Evolutionary conservation across 2,888 invertebrate genomes (phyloP).

Genomic region (Tiliacea aurago): DNA sequence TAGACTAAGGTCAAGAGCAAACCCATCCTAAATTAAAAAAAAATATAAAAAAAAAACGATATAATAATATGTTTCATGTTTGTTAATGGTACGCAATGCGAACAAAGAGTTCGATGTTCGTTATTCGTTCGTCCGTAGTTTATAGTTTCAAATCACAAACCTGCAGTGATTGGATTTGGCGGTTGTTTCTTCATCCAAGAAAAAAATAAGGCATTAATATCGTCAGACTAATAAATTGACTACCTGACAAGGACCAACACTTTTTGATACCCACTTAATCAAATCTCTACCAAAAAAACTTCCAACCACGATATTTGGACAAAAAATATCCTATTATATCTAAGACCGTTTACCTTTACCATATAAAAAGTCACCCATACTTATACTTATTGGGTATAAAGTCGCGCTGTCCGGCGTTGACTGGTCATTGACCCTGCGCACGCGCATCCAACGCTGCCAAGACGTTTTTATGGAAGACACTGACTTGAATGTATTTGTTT

Average conservation of each 20-base stretch:
- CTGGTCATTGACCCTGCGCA: slow-evolving; percentile 65
- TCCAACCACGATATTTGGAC: slow-evolving; percentile 11
- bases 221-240: not conserved
- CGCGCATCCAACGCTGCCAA: slow-evolving; percentile 54
- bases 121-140: too few species aligned
- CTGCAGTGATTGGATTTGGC: not conserved
- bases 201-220: not conserved
- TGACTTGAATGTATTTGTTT: slow-evolving; percentile 51
- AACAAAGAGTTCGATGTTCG: too few species aligned
- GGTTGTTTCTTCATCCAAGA: not conserved
- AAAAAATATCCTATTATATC: slow-evolving; percentile 32
- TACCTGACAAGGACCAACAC: not conserved
- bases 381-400: slow-evolving; percentile 60
- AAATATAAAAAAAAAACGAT: too few species aligned
- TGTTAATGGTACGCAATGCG: too few species aligned
- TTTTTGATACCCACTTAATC: not conserved
- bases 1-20: too few species aligned
- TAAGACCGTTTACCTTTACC: slow-evolving; percentile 21
- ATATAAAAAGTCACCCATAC: slow-evolving; percentile 52
- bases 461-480: slow-evolving; percentile 59
- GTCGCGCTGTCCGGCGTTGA: slow-evolving; percentile 59
- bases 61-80: too few species aligned
- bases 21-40: too few species aligned
- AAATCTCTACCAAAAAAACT: slow-evolving; percentile 12
- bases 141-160: not conserved